Evolutionary conservation across 1,140 invertebrate species (phyloP), one percentile per base, ranked within the genome.

Genomic region (Hycleus phaleratus): DNA sequence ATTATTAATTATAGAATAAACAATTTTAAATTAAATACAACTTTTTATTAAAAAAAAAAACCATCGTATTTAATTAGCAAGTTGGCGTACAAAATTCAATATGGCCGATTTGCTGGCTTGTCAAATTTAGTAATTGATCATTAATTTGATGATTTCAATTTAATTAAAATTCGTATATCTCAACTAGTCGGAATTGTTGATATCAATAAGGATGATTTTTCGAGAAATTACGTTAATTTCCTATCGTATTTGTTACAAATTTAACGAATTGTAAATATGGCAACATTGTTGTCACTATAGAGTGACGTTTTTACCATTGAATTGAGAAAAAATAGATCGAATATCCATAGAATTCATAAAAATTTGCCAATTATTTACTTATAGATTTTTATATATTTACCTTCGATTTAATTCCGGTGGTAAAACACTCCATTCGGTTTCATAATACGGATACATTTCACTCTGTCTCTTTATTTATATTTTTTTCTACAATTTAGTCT

Each of bases 351-450:
- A 32, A 32, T 32, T 32, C 7, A 32, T 32, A 4, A 32, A 32
- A 32, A 5, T 18, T 12, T 18, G 1, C 18, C 18, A 18, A 18
- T 18, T 18, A 18, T 18, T 18, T 18, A 18, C 18, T 18, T 18
- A 18, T 18, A 18, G 18, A 18, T 18, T 18, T 18, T 18, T 18
- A 3, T 4, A 32, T 5, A 43, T 56, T 74, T 79, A 89, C 88
- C 88, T 87, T 81, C 88, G 79, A 70, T 90, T 90, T 55, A 86
- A 81, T 73, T 90, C 87, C 43, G 86, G 84, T 59, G 88, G 88
- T 65, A 90, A 75, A 64, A 90, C 82, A 74, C 86, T 88, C 85
- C 85, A 88, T 71, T 90, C 86, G 43, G 81, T 79, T 71, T 90
- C 87, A 67, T 88, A 88, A 74, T 84, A 84, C 51, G 81, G 75